These are phyloP conservation scores for Apomyelois bistriatella DNA, from an alignment of 2,888 invertebrate species.

Conservation along the genomic window DNA sequence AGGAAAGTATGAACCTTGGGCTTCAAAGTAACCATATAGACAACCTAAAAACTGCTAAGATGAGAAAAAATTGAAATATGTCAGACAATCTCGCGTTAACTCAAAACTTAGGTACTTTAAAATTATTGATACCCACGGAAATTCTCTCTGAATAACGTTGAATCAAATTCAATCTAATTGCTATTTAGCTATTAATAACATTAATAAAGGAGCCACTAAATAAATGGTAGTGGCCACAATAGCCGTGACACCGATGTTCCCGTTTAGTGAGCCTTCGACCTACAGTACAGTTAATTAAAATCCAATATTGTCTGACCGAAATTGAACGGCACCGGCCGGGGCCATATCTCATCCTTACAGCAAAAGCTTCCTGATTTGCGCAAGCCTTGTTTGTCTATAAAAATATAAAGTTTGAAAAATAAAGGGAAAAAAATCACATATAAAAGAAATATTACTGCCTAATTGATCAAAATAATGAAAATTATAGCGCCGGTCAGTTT, in stretches of 20 bases:
- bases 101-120: too few species aligned
- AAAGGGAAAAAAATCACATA: too few species aligned
- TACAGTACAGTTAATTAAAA: conserved; percentile 76
- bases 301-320: conserved; percentile 79
- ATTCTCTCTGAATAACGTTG: neutral
- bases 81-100: too few species aligned
- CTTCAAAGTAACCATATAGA: too few species aligned
- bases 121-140: neutral
- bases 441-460: too few species aligned
- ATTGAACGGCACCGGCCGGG: conserved; percentile 67
- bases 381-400: neutral
- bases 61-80: too few species aligned
- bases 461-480: too few species aligned
- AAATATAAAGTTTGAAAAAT: neutral
- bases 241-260: conserved; percentile 49
- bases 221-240: conserved; percentile 41
- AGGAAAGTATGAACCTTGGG: too few species aligned
- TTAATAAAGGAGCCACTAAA: conserved; percentile 27
- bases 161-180: neutral
- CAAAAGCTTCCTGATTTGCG: conserved; percentile 6
- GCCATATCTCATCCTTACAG: conserved; percentile 33
- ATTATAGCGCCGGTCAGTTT: too few species aligned
- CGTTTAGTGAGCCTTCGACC: conserved; percentile 51
- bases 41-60: too few species aligned
- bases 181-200: conserved; percentile 21